These are phyloP conservation scores for Netta rufina DNA, from an alignment of 2,797 vertebrate genomes.

Conservation along the genomic window DNA sequence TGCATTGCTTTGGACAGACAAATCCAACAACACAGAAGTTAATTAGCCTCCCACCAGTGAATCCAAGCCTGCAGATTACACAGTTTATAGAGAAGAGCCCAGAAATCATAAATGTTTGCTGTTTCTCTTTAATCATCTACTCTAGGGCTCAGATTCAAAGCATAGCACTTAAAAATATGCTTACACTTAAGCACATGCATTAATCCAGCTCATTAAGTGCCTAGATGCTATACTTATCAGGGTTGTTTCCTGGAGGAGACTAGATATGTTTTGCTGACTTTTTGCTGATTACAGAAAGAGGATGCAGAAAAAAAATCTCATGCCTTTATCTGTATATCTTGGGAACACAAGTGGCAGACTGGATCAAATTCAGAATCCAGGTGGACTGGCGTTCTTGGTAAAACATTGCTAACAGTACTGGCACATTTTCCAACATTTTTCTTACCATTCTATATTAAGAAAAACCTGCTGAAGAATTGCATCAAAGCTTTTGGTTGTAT, in stretches of 20 bases:
- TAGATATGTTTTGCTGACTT: constrained; percentile 43
- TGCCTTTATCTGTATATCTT: background rate
- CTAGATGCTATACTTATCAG: constrained; percentile 37
- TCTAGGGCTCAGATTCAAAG: background rate
- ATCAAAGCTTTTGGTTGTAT: background rate
- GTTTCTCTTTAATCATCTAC: constrained; percentile 11
- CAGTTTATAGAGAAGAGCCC: background rate
- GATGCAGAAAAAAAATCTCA: background rate
- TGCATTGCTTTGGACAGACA: background rate
- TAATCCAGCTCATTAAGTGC: constrained; percentile 34
- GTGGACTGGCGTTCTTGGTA: background rate
- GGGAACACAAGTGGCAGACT: background rate
- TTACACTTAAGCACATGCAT: background rate
- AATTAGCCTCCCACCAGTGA: background rate
- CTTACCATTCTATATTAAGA: background rate
- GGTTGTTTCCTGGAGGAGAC: constrained; percentile 36
- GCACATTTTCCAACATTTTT: background rate
- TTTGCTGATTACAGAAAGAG: constrained; percentile 47
- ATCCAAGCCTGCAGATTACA: constrained; percentile 2
- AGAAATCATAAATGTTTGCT: constrained; percentile 1
- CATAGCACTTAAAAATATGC: background rate
- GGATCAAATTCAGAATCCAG: background rate
- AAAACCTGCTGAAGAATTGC: background rate
- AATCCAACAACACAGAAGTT: background rate
- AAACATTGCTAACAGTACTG: background rate